Conservation (phyloP, 2,888 invertebrate species). For the Saturnia pavonia region DNA sequence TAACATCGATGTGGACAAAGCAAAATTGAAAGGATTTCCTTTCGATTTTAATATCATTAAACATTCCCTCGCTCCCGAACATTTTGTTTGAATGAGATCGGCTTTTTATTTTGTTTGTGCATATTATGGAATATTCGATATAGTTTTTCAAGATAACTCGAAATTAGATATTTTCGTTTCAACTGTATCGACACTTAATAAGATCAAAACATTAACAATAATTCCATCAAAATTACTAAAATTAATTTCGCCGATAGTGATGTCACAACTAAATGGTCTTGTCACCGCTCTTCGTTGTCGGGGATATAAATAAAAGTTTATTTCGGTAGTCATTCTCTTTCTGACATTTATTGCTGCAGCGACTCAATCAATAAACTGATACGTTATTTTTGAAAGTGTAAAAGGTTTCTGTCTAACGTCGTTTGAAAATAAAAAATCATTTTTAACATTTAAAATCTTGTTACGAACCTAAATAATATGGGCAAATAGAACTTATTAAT, state of each 20-base stretch:
- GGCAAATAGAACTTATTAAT: no score
- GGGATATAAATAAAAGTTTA: not conserved
- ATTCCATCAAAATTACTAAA: no score
- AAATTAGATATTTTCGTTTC: not conserved
- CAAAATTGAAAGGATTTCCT: not conserved
- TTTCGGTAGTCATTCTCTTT: not conserved
- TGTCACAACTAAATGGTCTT: not conserved
- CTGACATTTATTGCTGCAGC: not conserved
- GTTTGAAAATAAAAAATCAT: no score
- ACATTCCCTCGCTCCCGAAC: not conserved
- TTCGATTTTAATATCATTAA: not conserved
- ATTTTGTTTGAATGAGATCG: constrained; percentile 5
- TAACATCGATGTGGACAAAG: not conserved
- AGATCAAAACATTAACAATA: no score
- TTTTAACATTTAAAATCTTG: no score
- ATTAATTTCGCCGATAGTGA: not conserved
- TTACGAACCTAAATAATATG: no score
- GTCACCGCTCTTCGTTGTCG: not conserved
- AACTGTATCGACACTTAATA: no score
- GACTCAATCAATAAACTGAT: no score
- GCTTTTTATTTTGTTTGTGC: not conserved
- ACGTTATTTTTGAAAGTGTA: no score
- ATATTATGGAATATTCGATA: constrained; percentile 7
- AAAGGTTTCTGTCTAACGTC: no score
- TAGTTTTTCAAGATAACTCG: not conserved